These are phyloP conservation scores for Auanema sp. DNA, from an alignment of 2,888 invertebrate species.

Conservation along the genomic window DNA sequence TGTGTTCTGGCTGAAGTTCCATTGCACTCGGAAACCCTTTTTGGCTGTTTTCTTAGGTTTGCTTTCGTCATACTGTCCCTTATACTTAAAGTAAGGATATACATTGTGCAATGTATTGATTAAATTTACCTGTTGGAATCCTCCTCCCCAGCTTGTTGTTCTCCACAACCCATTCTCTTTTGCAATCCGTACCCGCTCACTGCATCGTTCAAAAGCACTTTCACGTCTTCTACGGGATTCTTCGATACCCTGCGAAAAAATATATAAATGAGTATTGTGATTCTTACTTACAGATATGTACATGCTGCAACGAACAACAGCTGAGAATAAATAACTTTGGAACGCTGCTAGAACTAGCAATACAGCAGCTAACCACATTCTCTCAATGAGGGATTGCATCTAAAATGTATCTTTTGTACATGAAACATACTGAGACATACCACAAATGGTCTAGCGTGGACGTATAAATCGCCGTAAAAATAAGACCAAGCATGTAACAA, in stretches of 20 bases:
- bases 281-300: slow-evolving; percentile 48
- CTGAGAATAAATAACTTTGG: slow-evolving; percentile 57
- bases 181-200: slow-evolving; percentile 56
- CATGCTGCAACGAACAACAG: slow-evolving; percentile 55
- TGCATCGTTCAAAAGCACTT: slow-evolving; percentile 52
- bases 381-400: slow-evolving; percentile 54
- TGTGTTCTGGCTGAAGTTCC: slow-evolving; percentile 28
- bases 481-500: slow-evolving; percentile 58
- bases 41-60: slow-evolving; percentile 41
- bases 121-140: slow-evolving; percentile 46
- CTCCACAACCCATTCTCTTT: slow-evolving; percentile 61
- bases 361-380: slow-evolving; percentile 60
- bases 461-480: slow-evolving; percentile 57
- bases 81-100: slow-evolving; percentile 42
- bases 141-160: slow-evolving; percentile 59
- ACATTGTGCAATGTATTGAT: background rate
- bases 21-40: slow-evolving; percentile 50
- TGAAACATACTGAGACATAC: slow-evolving; percentile 20
- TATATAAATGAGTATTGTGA: background rate
- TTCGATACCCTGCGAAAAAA: slow-evolving; percentile 43
- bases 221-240: slow-evolving; percentile 44
- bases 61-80: slow-evolving; percentile 51
- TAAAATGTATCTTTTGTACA: slow-evolving; percentile 19
- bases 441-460: slow-evolving; percentile 42
- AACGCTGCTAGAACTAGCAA: slow-evolving; percentile 51